Conservation (phyloP, 2,113 vertebrate species). For the Vombatus ursinus region DNA sequence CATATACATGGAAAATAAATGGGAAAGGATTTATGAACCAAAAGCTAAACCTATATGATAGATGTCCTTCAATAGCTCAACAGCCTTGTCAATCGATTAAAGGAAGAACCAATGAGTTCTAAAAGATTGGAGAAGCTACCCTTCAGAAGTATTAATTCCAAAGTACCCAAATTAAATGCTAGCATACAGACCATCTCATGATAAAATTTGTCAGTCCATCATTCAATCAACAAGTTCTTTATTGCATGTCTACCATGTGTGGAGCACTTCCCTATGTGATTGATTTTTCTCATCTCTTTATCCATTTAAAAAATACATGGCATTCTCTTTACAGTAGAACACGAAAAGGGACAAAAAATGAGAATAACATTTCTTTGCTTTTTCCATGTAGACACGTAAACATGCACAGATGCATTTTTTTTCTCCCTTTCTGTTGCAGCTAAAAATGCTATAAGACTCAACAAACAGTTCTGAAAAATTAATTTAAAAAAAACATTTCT, state of each 20-base stretch:
- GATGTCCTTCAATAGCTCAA: neutral
- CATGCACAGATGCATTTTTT: neutral
- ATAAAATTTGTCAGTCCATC: neutral
- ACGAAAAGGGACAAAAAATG: neutral
- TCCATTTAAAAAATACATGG: neutral
- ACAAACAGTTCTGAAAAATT: neutral
- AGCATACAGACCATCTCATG: neutral
- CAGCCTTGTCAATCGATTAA: neutral
- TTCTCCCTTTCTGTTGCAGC: neutral
- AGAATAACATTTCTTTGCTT: neutral
- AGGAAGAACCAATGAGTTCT: neutral
- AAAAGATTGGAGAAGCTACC: neutral
- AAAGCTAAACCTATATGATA: neutral
- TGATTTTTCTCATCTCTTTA: neutral
- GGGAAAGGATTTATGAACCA: neutral
- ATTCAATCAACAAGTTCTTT: neutral
- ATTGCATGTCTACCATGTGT: neutral
- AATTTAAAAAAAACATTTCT: neutral
- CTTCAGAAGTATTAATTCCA: neutral
- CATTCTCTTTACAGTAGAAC: neutral
- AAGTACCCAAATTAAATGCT: neutral
- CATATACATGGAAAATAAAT: neutral
- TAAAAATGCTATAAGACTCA: neutral
- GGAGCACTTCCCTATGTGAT: neutral
- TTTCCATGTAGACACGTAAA: neutral